phyloP scores from a whole-genome alignment of 2,888 invertebrate species.

The Halocaridina rubra region DNA sequence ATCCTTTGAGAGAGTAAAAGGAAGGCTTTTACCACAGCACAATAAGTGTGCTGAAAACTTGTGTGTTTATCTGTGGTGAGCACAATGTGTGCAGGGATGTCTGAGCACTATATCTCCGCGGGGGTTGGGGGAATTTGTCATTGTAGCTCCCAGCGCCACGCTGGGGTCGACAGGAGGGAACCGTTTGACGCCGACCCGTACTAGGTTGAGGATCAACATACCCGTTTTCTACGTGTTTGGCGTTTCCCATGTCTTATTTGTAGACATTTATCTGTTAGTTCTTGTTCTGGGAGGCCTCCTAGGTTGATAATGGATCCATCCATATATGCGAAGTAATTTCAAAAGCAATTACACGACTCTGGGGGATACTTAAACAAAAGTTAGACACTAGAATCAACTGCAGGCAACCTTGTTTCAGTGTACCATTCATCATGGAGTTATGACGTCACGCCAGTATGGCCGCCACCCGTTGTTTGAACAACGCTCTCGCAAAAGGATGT shows the following conservation, averaged over 20 bases:
- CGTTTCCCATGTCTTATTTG: constrained; percentile 3
- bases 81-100: constrained; percentile 56
- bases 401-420: constrained; percentile 23
- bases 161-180: constrained; percentile 47
- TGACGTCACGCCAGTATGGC: constrained; percentile 55
- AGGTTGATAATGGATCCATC: not conserved
- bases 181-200: constrained; percentile 42
- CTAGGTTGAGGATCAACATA: not conserved
- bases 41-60: constrained; percentile 49
- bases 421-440: constrained; percentile 49
- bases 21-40: constrained; percentile 15
- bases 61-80: constrained; percentile 47
- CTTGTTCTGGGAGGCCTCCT: not conserved
- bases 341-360: not conserved
- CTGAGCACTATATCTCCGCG: constrained; percentile 49
- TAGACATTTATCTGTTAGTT: not conserved
- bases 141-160: constrained; percentile 54
- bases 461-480: constrained; percentile 52
- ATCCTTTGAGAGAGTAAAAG: not conserved
- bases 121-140: constrained; percentile 60
- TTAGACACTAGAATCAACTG: not conserved
- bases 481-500: constrained; percentile 53
- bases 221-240: constrained; percentile 29
- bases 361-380: not conserved
- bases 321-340: not conserved